Conservation (phyloP, 2,888 invertebrate species). For the Tridacna gigas region DNA sequence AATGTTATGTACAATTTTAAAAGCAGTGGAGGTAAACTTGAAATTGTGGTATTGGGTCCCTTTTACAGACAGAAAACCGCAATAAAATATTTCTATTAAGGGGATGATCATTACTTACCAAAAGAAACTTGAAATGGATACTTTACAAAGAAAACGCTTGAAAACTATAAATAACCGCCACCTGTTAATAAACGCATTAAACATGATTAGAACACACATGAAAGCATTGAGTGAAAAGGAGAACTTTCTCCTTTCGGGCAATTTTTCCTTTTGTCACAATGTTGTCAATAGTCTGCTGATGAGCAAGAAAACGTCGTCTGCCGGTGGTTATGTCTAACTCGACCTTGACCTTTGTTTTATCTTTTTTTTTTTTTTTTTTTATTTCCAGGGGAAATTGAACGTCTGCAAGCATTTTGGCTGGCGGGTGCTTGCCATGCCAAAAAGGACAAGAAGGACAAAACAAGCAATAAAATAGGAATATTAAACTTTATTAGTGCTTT, state of each 20-base stretch:
- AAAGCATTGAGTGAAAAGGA: not conserved
- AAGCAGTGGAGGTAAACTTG: no score
- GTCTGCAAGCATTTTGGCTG: slow-evolving; percentile 96
- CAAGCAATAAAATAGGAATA: slow-evolving; percentile 86
- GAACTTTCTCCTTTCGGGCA: not conserved
- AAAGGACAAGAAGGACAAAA: slow-evolving; percentile 93
- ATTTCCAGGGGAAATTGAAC: slow-evolving; percentile 93
- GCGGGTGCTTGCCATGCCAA: slow-evolving; percentile 96
- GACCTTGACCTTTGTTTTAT: not conserved
- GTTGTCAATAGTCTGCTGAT: not conserved
- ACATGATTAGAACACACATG: no score
- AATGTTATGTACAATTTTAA: no score
- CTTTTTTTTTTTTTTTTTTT: not conserved
- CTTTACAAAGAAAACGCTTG: no score
- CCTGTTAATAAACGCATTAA: no score
- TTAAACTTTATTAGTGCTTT: slow-evolving; percentile 98
- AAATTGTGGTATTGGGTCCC: no score
- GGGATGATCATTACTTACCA: no score
- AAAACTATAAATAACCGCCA: no score
- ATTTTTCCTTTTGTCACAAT: not conserved
- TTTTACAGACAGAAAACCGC: no score
- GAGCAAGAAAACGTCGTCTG: not conserved
- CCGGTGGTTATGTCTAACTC: no score
- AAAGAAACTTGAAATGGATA: no score
- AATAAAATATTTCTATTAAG: no score